Evolutionary conservation across 2,888 invertebrate genomes (phyloP).

Genomic region (Dasysyrphus tricinctus): DNA sequence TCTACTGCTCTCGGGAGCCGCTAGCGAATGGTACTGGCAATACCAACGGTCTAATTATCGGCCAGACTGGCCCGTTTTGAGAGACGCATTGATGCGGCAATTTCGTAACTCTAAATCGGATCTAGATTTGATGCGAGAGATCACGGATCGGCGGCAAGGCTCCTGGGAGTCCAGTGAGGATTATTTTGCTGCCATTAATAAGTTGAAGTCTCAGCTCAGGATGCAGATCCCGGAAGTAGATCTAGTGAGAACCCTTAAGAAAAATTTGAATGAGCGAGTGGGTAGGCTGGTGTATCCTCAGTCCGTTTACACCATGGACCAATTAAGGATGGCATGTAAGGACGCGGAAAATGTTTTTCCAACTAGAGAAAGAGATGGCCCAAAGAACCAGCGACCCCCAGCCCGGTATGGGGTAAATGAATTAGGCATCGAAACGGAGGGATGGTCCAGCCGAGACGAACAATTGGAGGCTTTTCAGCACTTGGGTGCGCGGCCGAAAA

Average conservation of each 20-base stretch:
- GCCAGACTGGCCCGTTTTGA: slow-evolving; percentile 11
- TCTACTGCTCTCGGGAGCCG: too few species aligned
- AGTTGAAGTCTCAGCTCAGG: not conserved
- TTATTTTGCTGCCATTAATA: too few species aligned
- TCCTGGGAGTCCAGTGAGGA: slow-evolving; percentile 18
- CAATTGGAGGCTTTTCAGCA: not conserved
- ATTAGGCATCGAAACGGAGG: not conserved
- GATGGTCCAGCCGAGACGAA: not conserved
- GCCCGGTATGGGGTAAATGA: not conserved
- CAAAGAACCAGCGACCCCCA: not conserved
- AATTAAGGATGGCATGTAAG: slow-evolving; percentile 2
- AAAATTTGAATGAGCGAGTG: not conserved
- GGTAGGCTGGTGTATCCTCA: slow-evolving; percentile 9
- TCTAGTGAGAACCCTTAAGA: not conserved
- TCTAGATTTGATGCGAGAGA: slow-evolving; percentile 9
- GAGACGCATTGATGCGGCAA: not conserved
- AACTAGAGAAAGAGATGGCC: not conserved
- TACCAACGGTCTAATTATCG: too few species aligned
- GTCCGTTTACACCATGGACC: not conserved
- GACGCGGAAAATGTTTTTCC: slow-evolving; percentile 5
- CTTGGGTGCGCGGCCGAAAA: not conserved
- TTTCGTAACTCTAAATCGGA: slow-evolving; percentile 6
- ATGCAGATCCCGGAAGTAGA: not conserved
- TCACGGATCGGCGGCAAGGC: not conserved
- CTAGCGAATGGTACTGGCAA: too few species aligned